Evolutionary conservation across 2,113 vertebrate species (phyloP), one percentile per base, ranked within the genome.

Genomic region (Dromiciops gliroides): DNA sequence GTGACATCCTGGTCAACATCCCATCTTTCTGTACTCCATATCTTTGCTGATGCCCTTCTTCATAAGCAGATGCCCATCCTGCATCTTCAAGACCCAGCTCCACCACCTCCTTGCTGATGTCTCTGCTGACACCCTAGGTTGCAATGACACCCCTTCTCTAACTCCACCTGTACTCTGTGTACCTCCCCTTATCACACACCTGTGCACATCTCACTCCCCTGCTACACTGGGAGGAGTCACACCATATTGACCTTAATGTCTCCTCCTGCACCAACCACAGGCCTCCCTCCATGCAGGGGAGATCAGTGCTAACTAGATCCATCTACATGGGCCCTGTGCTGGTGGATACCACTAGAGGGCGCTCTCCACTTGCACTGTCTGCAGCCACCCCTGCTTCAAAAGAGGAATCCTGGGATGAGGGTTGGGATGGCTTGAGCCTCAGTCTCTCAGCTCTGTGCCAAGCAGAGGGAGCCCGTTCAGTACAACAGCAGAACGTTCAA

Each of bases 221-320:
- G 90, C 48, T 88, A 56, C 75, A 37, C 0, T 3, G 37, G 88
- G 49, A 92, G 67, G 19, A 44, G 31, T 16, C 48, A 24, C 0
- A 14, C n/a, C 6, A 8, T 22, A 44, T 90, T 90, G 51, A 37
- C 0, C 37, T 50, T 47, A 22, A 10, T 3, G 53, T 89, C 25
- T 28, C n/a, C 89, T 60, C 28, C 24, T 48, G 22, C 24, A 48
- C 48, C 48, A 92, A 51, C 49, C 75, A 50, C 60, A 50, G n/a
- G 3, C 2, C 11, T 48, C 37, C n/a, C 0, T 0, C 26, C 26
- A 52, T 23, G 26, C 5, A 8, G 2, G 26, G 25, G 25, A 75
- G 56, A n/a, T 14, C 31, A 16, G 48, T 44, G 9, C 60, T 51
- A 26, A 67, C 2, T 24, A 50, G 56, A 14, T 49, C 8, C 3